Conservation (phyloP, 2,888 invertebrate species). For the Lepas anatifera region DNA sequence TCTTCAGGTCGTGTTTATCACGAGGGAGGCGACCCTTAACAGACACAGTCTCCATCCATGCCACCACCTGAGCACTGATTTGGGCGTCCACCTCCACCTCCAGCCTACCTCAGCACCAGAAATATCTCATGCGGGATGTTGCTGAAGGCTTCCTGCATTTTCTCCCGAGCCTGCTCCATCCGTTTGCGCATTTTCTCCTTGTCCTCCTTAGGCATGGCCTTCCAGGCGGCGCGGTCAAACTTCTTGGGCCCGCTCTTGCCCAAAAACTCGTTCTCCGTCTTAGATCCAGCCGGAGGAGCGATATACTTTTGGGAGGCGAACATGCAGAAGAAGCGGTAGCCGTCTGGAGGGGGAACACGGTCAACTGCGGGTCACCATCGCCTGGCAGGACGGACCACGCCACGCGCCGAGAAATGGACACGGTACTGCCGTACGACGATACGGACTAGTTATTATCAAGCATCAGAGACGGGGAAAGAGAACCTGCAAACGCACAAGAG, state of each 20-base stretch:
- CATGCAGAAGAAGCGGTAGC: conserved; percentile 34
- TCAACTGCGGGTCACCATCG: too few species aligned
- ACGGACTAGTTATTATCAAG: too few species aligned
- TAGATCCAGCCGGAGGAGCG: conserved; percentile 23
- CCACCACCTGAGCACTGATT: too few species aligned
- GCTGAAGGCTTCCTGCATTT: conserved; percentile 29
- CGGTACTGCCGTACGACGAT: too few species aligned
- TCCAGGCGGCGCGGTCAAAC: conserved; percentile 24
- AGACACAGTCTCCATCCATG: too few species aligned
- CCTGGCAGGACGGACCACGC: too few species aligned
- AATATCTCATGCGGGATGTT: conserved; percentile 29
- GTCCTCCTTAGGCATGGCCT: conserved; percentile 29
- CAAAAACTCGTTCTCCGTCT: conserved; percentile 26
- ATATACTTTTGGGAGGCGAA: conserved; percentile 32
- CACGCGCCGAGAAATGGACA: too few species aligned
- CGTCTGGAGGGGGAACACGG: conserved; percentile 26
- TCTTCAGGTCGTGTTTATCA: too few species aligned
- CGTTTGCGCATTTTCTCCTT: conserved; percentile 26
- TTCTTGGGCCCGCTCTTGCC: conserved; percentile 26
- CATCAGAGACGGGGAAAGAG: too few species aligned
- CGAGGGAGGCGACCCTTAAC: too few species aligned
- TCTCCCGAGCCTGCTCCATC: conserved; percentile 22
- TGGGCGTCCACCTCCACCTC: too few species aligned
- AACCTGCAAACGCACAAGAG: too few species aligned
- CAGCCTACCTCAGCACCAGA: conserved; percentile 28